phyloP scores from a whole-genome alignment of 2,113 vertebrate species.

The Anas platyrhynchos region DNA sequence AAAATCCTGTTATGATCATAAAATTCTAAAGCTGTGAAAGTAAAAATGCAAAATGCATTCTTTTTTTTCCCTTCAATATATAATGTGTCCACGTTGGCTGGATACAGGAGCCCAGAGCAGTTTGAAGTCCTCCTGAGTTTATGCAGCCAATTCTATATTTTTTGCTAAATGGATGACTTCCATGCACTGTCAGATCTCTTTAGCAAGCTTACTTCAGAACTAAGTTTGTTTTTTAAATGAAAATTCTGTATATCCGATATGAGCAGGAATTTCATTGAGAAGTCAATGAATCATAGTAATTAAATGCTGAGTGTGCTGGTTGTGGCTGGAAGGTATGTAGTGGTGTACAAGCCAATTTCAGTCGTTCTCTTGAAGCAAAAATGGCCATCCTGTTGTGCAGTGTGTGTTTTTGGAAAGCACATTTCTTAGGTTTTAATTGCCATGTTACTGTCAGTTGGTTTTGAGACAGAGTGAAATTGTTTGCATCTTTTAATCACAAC shows the following conservation, averaged over 20 bases:
- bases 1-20: rapidly evolving
- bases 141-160: not conserved
- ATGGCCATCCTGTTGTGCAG: not conserved
- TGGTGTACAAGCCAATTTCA: not conserved
- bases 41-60: not conserved
- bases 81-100: not conserved
- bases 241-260: not conserved
- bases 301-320: not conserved
- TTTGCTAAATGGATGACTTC: not conserved
- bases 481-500: not conserved
- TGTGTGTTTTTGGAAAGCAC: rapidly evolving
- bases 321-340: not conserved
- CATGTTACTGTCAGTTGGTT: not conserved
- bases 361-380: not conserved
- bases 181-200: not conserved
- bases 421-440: not conserved
- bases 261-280: not conserved
- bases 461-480: not conserved
- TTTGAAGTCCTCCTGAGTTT: not conserved
- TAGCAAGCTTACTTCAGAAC: not conserved
- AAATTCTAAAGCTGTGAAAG: not conserved
- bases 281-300: not conserved
- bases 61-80: not conserved
- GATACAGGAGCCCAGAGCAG: not conserved
- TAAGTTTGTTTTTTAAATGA: not conserved